Evolutionary conservation across 2,888 invertebrate genomes (phyloP).

Genomic region (Geophilus truncorum): DNA sequence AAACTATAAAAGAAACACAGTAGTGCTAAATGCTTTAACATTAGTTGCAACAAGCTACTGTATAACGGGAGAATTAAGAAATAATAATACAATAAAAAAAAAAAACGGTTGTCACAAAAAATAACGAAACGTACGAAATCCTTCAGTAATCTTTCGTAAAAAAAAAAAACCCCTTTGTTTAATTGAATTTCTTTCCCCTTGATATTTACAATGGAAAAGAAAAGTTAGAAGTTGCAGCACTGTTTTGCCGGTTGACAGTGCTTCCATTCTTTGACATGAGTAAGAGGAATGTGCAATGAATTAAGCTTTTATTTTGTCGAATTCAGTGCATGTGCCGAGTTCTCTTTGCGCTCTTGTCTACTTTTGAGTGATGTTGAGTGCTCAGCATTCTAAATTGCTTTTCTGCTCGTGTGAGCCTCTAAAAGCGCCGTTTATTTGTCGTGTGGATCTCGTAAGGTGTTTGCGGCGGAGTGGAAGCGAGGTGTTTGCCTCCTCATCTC

Average conservation of each 20-base stretch:
- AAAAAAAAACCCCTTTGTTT: neutral
- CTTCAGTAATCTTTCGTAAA: no score
- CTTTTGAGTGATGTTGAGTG: conserved; percentile 16
- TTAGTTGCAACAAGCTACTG: no score
- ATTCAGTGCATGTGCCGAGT: conserved; percentile 14
- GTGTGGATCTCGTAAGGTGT: conserved; percentile 16
- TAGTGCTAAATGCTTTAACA: no score
- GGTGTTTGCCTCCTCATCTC: neutral
- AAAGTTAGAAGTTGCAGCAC: neutral
- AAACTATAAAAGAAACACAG: no score
- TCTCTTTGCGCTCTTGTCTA: conserved; percentile 2
- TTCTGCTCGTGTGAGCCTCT: conserved; percentile 20
- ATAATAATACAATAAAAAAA: no score
- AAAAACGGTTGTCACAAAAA: no score
- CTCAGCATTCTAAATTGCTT: conserved; percentile 20
- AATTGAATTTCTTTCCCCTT: neutral
- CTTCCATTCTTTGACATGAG: conserved; percentile 12
- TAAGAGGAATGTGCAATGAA: conserved; percentile 20
- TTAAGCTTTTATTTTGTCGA: conserved; percentile 20
- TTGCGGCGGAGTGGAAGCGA: neutral
- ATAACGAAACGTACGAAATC: no score
- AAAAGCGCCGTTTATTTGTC: conserved; percentile 16
- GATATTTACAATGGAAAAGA: neutral
- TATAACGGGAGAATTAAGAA: no score
- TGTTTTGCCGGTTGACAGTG: neutral